Base-by-base conservation (phyloP, 35 echinoderm and acorn worm species). In the Chiridota heheva region DNA sequence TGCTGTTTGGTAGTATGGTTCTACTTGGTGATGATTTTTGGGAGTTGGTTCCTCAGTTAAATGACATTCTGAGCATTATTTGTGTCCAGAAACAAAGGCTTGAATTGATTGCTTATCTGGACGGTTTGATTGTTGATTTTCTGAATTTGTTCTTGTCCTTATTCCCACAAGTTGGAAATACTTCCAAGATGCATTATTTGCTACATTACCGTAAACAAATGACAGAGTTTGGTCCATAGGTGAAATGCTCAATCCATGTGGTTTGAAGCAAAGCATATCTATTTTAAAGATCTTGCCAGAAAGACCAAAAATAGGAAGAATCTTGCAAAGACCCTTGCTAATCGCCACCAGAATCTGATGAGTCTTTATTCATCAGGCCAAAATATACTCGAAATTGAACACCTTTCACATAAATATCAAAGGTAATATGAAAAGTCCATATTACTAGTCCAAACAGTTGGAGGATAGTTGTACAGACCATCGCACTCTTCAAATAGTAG, bases 261-360 rank as follows among this genome's bases (percentile, higher is more conserved):
- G 18, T 72, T 72, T 72, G 69, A 72, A 10, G 69, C 69, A 3
- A 77, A 77, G 27, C 73, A 46, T 42, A 72, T 18, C 31, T 72
- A 77, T 45, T 72, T 72, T 72, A 46, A 72, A 10, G 69, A 72
- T 10, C 41, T 72, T 25, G 69, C 10, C 3, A 72, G 40, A 26
- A 72, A 72, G 10, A 77, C 73, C 3, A 30, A 72, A 72, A 72
- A 72, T 42, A 1, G 41, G 73, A 77, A 58, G 30, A 77, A 57
- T 27, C 73, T 72, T 0, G 2, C 69, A 29, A 72, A 72, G 10
- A n/a, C n/a, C n/a, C n/a, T n/a, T n/a, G n/a, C n/a, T n/a, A n/a
- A n/a, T n/a, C n/a, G n/a, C n/a, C n/a, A n/a, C n/a, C n/a, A n/a
- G n/a, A n/a, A n/a, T n/a, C n/a, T n/a, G n/a, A n/a, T n/a, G n/a